phyloP scores from a whole-genome alignment of 2,888 invertebrate genomes.

The Stramonita haemastoma region DNA sequence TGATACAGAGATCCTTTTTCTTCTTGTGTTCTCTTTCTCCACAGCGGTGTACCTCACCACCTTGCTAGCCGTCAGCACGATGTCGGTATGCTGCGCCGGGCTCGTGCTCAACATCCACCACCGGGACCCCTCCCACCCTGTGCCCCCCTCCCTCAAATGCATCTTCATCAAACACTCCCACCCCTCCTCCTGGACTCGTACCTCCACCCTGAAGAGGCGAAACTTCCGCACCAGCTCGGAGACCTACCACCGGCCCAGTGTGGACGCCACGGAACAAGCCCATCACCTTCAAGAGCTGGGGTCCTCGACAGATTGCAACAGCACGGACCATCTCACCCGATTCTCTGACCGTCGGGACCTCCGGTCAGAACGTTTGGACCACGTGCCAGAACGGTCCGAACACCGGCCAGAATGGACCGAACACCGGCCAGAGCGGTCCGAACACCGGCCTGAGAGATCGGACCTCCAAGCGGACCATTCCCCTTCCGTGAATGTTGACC shows the following conservation, averaged over 20 bases:
- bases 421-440: neutral
- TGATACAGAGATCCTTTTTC: too few species aligned
- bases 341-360: neutral
- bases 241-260: neutral
- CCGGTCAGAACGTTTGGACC: neutral
- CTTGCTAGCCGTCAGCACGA: conserved; percentile 57
- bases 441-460: neutral
- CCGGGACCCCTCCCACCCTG: conserved; percentile 51
- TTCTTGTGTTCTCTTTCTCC: conserved; percentile 7
- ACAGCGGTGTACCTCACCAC: conserved; percentile 62
- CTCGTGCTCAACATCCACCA: conserved; percentile 61
- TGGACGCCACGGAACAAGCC: conserved; percentile 25
- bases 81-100: conserved; percentile 61
- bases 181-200: conserved; percentile 30
- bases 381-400: neutral
- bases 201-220: conserved; percentile 5
- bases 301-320: neutral
- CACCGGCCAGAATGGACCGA: neutral
- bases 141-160: conserved; percentile 47
- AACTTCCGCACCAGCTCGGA: conserved; percentile 25
- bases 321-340: neutral
- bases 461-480: neutral
- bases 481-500: neutral
- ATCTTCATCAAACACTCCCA: conserved; percentile 38
- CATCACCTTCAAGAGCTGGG: conserved; percentile 20